Evolutionary conservation across 2,888 invertebrate genomes (phyloP).

Genomic region (Adelognathus sp.): DNA sequence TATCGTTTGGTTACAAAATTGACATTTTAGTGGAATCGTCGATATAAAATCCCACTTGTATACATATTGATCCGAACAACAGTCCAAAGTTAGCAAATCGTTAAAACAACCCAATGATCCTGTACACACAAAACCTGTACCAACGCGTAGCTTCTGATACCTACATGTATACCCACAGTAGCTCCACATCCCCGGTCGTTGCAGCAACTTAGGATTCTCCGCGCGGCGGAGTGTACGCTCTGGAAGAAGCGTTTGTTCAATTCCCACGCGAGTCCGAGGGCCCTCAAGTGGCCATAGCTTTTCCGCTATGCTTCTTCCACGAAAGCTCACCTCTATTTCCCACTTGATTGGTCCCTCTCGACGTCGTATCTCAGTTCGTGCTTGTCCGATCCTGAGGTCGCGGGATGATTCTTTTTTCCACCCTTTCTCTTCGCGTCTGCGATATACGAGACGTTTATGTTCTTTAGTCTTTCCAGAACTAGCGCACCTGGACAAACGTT

Average conservation of each 20-base stretch:
- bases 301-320: background rate
- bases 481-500: background rate
- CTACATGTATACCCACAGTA: background rate
- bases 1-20: too few species aligned
- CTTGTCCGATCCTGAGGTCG: slow-evolving; percentile 9
- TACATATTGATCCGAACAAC: too few species aligned
- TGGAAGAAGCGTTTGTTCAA: slow-evolving; percentile 16
- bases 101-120: too few species aligned
- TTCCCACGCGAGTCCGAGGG: slow-evolving; percentile 3
- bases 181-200: background rate
- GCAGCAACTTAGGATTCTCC: background rate
- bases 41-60: too few species aligned
- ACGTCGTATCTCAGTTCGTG: background rate
- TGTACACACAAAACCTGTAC: background rate
- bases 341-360: slow-evolving; percentile 25
- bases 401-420: background rate
- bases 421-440: background rate
- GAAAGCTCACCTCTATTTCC: slow-evolving; percentile 12
- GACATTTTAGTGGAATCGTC: too few species aligned
- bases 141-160: background rate
- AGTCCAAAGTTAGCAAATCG: too few species aligned
- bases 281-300: background rate
- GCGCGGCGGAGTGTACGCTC: background rate
- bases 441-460: background rate
- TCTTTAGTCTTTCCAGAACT: background rate